These are phyloP conservation scores for Festucalex cinctus DNA, from an alignment of 2,113 vertebrate genomes.

Conservation along the genomic window DNA sequence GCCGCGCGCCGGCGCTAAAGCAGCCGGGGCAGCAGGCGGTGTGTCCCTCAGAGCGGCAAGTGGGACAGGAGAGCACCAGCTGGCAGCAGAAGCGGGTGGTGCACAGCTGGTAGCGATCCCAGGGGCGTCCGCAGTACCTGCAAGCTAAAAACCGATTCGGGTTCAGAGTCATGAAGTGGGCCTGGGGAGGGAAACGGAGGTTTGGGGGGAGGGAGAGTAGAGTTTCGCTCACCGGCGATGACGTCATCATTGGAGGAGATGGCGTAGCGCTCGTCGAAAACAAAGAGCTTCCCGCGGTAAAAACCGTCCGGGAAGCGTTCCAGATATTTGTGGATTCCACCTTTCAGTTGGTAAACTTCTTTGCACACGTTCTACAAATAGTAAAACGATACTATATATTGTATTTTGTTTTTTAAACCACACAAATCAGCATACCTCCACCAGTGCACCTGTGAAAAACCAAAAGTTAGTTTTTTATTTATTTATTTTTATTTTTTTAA, in stretches of 20 bases:
- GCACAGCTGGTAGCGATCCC: slow-evolving; percentile 91
- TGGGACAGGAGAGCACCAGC: slow-evolving; percentile 83
- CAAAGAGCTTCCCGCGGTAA: slow-evolving; percentile 94
- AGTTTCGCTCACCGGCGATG: slow-evolving; percentile 85
- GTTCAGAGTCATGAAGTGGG: neutral
- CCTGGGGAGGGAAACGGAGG: too few relatives aligned
- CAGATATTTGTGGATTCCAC: slow-evolving; percentile 95
- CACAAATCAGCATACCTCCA: neutral
- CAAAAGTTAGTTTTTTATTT: too few relatives aligned
- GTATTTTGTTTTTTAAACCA: too few relatives aligned
- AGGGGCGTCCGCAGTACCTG: slow-evolving; percentile 82
- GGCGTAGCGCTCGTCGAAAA: slow-evolving; percentile 93
- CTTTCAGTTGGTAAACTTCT: slow-evolving; percentile 93
- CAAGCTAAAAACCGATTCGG: slow-evolving; percentile 72
- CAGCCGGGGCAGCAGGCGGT: slow-evolving; percentile 88
- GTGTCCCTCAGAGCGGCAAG: slow-evolving; percentile 75
- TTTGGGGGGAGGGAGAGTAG: neutral
- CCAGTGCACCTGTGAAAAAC: neutral
- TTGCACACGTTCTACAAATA: slow-evolving; percentile 83
- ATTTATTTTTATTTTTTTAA: too few relatives aligned
- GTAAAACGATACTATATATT: too few relatives aligned
- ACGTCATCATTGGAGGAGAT: slow-evolving; percentile 84
- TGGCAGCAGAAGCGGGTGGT: slow-evolving; percentile 85
- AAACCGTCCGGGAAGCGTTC: slow-evolving; percentile 92
- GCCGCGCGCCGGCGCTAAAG: slow-evolving; percentile 62